Conservation (phyloP, 2,888 invertebrate species). For the Amblyjoppa fuscipennis region DNA sequence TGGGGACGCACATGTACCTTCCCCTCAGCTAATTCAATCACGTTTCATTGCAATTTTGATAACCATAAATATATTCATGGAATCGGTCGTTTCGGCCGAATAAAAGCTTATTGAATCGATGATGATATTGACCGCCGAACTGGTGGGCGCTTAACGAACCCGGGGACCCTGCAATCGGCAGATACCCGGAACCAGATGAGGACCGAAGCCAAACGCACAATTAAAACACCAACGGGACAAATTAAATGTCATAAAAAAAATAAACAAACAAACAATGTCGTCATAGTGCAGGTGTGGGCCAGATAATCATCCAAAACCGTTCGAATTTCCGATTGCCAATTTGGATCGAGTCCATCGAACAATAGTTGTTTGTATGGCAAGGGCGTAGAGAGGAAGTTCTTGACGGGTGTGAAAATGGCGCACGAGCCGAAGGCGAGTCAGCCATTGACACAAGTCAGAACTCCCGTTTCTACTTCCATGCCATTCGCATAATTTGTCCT, state of each 20-base stretch:
- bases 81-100: slow-evolving; percentile 21
- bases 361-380: neutral
- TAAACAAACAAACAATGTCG: neutral
- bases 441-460: too few species aligned
- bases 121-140: slow-evolving; percentile 29
- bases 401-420: too few species aligned
- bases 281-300: neutral
- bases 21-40: slow-evolving; percentile 47
- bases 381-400: too few species aligned
- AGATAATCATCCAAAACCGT: neutral
- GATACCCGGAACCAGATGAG: neutral
- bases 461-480: too few species aligned
- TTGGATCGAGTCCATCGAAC: neutral
- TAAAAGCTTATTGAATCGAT: slow-evolving; percentile 39
- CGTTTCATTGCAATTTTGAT: slow-evolving; percentile 56
- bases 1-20: neutral
- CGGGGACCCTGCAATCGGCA: slow-evolving; percentile 9
- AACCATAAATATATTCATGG: slow-evolving; percentile 34
- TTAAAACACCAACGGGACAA: neutral
- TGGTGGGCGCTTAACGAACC: neutral
- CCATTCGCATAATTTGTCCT: too few species aligned
- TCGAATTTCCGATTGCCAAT: neutral
- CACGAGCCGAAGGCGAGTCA: too few species aligned
- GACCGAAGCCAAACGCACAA: neutral
- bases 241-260: slow-evolving; percentile 14